Percentiles rank a stretch among this genome's conserved stretches.
phyloP scores from a whole-genome alignment of 2,888 invertebrate genomes.

The Aphodius sticticus region DNA sequence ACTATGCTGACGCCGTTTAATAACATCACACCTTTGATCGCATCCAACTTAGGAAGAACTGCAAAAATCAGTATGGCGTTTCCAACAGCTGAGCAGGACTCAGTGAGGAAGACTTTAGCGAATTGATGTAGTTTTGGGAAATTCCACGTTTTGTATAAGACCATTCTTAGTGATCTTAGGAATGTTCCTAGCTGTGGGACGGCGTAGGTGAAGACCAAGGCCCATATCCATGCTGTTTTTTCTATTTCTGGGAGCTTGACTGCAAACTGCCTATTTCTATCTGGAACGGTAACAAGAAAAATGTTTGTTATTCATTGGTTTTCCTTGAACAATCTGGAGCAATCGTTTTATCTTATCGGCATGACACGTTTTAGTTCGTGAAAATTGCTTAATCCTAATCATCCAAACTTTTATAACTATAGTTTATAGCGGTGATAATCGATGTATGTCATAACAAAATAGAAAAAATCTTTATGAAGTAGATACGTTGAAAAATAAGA shows the following conservation, averaged over 20 bases:
- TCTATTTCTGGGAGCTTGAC: conserved; percentile 69
- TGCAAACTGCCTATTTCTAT: conserved; percentile 61
- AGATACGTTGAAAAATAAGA: too few species aligned
- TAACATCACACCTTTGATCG: conserved; percentile 82
- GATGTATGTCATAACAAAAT: too few species aligned
- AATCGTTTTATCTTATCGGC: background rate
- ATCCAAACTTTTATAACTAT: too few species aligned
- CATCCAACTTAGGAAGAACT: conserved; percentile 77
- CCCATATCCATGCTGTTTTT: conserved; percentile 81
- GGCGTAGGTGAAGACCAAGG: conserved; percentile 75
- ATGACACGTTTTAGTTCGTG: too few species aligned
- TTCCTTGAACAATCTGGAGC: too few species aligned
- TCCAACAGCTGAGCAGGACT: conserved; percentile 82
- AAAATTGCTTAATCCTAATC: too few species aligned
- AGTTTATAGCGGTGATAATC: too few species aligned
- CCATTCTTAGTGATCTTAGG: conserved; percentile 73
- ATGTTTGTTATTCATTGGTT: background rate
- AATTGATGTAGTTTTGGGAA: conserved; percentile 67
- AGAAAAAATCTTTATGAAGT: too few species aligned
- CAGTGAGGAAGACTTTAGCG: conserved; percentile 70
- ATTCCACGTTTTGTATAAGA: conserved; percentile 74
- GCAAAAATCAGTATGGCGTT: conserved; percentile 77
- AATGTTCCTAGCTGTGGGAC: conserved; percentile 80
- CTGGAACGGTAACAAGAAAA: conserved; percentile 27
- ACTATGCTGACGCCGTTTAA: conserved; percentile 85